phyloP scores from a whole-genome alignment of 2,797 vertebrate species.

The Chloroceryle inda region DNA sequence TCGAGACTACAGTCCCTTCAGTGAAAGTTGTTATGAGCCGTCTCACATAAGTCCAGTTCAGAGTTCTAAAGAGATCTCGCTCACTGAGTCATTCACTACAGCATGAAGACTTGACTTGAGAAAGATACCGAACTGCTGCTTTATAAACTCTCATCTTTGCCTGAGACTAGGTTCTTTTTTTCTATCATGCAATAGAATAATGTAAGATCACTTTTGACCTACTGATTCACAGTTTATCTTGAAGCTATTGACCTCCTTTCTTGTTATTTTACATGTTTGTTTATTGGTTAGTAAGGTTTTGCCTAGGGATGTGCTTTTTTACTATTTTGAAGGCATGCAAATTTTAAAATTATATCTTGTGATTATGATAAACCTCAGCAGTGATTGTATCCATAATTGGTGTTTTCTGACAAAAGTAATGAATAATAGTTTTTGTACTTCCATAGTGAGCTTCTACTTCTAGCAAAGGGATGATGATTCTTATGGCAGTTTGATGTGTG shows the following conservation, averaged over 20 bases:
- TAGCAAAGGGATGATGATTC: neutral
- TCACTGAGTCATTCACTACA: rapidly evolving
- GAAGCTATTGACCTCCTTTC: neutral
- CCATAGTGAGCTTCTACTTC: neutral
- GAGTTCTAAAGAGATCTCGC: neutral
- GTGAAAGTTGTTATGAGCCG: neutral
- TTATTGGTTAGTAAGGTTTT: neutral
- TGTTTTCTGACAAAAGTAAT: neutral
- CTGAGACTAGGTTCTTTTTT: neutral
- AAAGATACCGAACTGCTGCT: neutral
- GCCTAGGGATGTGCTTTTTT: neutral
- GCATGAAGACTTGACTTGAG: neutral
- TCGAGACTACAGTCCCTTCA: neutral
- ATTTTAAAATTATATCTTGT: neutral
- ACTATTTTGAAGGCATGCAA: neutral
- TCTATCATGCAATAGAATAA: neutral
- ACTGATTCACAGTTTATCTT: neutral
- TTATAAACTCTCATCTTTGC: neutral
- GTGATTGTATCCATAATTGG: neutral
- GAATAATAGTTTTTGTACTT: neutral
- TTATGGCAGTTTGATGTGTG: neutral
- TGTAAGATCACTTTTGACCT: neutral
- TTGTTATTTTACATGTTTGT: neutral
- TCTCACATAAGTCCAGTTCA: neutral
- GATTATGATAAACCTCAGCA: neutral